A percentile compares a stretch with the other conserved stretches of the same genome.
phyloP scores from a whole-genome alignment of 2,888 invertebrate species.

The Apamea monoglypha region DNA sequence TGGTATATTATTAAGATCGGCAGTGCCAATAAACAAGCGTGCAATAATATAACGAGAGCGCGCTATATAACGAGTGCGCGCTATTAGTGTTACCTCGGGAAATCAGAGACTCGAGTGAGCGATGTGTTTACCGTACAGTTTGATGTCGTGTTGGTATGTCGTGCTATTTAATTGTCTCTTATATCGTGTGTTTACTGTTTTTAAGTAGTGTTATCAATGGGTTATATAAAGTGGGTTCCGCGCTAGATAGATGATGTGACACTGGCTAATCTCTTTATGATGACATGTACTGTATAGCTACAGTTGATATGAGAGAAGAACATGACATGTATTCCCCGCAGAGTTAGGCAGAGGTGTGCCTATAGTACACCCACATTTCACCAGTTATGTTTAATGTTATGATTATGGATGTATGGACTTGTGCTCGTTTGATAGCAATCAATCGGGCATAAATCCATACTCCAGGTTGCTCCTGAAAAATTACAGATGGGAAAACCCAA shows the following conservation, averaged over 20 bases:
- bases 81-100: conserved; percentile 57
- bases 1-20: conserved; percentile 53
- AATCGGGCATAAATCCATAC: neutral
- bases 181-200: neutral
- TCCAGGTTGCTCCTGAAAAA: neutral
- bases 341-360: neutral
- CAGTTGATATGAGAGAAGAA: neutral
- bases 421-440: neutral
- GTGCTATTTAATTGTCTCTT: conserved; percentile 19
- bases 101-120: conserved; percentile 41
- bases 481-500: neutral
- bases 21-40: conserved; percentile 65
- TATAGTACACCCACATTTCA: neutral
- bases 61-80: conserved; percentile 58
- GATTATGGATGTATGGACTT: too few relatives aligned
- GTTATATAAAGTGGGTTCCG: neutral
- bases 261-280: neutral
- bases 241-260: neutral
- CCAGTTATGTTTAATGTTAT: neutral
- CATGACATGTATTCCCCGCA: neutral
- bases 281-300: neutral
- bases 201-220: neutral
- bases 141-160: conserved; percentile 28
- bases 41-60: conserved; percentile 60
- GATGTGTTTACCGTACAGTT: conserved; percentile 42